Evolutionary conservation across 2,797 vertebrate genomes (phyloP).

Genomic region (Liparis tanakae): DNA sequence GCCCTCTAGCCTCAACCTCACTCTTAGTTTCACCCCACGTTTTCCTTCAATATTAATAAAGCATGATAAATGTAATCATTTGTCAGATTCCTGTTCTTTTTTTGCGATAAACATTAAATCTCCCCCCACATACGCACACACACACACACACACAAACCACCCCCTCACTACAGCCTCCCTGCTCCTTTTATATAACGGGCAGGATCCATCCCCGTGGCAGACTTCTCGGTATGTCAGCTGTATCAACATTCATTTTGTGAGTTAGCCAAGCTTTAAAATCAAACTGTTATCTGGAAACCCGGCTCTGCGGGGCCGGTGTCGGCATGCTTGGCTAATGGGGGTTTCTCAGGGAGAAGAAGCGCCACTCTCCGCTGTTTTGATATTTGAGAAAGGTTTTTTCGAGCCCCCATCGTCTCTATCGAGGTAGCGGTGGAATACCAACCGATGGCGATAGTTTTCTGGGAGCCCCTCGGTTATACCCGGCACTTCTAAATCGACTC

Average conservation of each 20-base stretch:
- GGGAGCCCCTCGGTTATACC: neutral
- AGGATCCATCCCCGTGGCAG: neutral
- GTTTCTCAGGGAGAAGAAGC: slow-evolving; percentile 8
- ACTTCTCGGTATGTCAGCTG: slow-evolving; percentile 6
- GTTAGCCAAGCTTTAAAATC: slow-evolving; percentile 16
- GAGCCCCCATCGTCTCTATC: neutral
- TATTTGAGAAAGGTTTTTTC: neutral
- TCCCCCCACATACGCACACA: too few relatives aligned
- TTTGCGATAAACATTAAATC: neutral
- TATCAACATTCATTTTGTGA: slow-evolving; percentile 13
- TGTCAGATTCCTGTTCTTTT: neutral
- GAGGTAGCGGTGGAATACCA: neutral
- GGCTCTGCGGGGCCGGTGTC: neutral
- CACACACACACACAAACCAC: too few relatives aligned
- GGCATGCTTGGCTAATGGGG: neutral
- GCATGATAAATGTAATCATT: neutral
- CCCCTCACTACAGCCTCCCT: neutral
- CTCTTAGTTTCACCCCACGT: neutral
- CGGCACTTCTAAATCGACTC: neutral
- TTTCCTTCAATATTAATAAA: neutral
- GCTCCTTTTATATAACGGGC: neutral
- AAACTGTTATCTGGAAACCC: slow-evolving; percentile 16
- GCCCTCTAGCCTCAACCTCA: neutral
- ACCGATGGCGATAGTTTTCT: too few relatives aligned
- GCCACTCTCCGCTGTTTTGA: neutral